A percentile compares a stretch with the other conserved stretches of the same genome.
Conservation (phyloP, 1,140 invertebrate species). For the Amphibalanus amphitrite region DNA sequence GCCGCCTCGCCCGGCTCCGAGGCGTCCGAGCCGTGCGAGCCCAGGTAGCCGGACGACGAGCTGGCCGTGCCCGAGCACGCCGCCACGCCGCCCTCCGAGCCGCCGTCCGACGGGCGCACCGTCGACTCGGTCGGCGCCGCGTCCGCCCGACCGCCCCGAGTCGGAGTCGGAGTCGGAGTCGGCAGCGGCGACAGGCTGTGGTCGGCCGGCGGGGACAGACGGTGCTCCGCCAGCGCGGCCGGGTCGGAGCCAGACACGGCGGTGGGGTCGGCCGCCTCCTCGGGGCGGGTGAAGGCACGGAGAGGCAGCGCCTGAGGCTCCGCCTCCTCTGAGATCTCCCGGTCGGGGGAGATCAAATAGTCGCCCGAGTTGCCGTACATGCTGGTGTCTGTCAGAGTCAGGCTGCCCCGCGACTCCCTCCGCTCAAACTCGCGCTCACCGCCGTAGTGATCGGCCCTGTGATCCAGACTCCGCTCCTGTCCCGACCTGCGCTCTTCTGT, state of each 20-base stretch:
- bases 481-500: neutral
- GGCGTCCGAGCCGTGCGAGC: constrained; percentile 18
- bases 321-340: neutral
- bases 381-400: neutral
- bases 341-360: neutral
- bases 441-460: neutral
- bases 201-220: neutral
- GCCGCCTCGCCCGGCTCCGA: constrained; percentile 18
- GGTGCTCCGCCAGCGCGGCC: neutral
- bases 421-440: neutral
- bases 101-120: neutral
- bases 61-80: neutral
- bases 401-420: neutral
- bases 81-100: neutral
- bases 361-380: neutral
- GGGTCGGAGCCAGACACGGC: no score
- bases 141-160: no score
- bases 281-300: no score
- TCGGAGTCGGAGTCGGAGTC: no score
- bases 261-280: no score
- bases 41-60: neutral
- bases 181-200: neutral
- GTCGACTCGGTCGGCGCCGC: neutral
- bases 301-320: neutral
- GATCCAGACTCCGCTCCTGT: neutral